Evolutionary conservation across 2,888 invertebrate genomes (phyloP).

Genomic region (Lumbricus terrestris): DNA sequence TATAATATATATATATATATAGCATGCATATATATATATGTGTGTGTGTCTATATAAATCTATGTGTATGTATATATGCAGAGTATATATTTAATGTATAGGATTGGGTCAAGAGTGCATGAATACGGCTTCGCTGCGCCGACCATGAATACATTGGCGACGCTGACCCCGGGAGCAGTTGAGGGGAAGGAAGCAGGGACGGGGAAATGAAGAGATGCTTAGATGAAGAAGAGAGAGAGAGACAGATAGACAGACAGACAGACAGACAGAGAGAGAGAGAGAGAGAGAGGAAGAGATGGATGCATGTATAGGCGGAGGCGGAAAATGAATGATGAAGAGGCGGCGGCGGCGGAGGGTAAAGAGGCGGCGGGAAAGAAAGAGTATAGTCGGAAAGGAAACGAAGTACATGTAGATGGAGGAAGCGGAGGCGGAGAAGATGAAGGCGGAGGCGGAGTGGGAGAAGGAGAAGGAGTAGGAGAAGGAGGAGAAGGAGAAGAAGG

Average conservation of each 20-base stretch:
- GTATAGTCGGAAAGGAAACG: neutral
- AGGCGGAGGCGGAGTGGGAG: too few species aligned
- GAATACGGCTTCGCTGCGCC: neutral
- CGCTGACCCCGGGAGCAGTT: neutral
- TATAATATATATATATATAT: neutral
- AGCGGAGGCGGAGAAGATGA: too few species aligned
- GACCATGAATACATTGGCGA: neutral
- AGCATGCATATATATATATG: neutral
- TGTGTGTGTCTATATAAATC: too few species aligned
- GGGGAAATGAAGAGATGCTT: neutral
- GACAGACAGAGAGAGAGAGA: too few species aligned
- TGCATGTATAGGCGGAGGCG: neutral
- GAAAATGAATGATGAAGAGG: neutral
- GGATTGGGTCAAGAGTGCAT: neutral
- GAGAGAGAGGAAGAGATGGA: conserved; percentile 7
- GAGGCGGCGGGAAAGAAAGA: neutral
- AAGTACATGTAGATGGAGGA: too few species aligned
- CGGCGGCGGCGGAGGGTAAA: neutral
- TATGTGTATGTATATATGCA: neutral
- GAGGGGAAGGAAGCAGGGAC: neutral
- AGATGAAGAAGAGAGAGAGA: neutral
- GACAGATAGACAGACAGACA: too few species aligned
- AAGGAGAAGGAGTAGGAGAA: neutral
- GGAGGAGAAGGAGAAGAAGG: neutral
- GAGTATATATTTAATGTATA: neutral